phyloP scores from a whole-genome alignment of 2,113 vertebrate genomes.

The Lepus europaeus region DNA sequence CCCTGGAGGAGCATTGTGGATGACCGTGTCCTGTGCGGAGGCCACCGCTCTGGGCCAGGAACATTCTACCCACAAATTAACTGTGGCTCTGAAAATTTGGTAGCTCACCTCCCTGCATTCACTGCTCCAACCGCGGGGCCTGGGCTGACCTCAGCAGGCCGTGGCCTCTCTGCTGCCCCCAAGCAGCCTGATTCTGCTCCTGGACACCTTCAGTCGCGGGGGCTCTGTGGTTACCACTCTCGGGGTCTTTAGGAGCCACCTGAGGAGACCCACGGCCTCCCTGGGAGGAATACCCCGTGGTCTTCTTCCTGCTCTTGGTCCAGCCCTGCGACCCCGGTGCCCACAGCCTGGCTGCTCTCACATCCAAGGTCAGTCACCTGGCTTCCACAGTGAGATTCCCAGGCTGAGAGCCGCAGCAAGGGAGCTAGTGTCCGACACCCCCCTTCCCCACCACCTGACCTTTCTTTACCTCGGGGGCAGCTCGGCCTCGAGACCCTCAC shows the following conservation, averaged over 20 bases:
- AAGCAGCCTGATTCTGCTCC: neutral
- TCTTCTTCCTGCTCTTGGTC: neutral
- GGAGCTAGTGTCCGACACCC: too few relatives aligned
- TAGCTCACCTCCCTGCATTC: neutral
- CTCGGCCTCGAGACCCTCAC: neutral
- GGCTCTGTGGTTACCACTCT: too few relatives aligned
- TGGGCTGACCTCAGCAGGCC: neutral
- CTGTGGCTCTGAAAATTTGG: neutral
- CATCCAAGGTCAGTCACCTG: neutral
- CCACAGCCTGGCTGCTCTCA: neutral
- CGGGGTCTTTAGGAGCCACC: neutral
- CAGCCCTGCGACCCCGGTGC: neutral
- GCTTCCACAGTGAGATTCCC: neutral
- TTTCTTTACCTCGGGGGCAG: neutral
- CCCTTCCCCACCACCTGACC: accelerated
- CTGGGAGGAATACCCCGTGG: neutral
- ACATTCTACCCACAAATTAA: neutral
- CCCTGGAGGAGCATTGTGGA: too few relatives aligned
- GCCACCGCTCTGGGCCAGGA: neutral
- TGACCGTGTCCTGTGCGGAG: neutral
- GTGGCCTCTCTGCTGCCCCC: neutral
- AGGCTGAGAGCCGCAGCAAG: neutral
- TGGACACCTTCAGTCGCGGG: neutral
- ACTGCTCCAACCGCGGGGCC: neutral
- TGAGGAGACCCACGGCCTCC: neutral